Percentiles rank a stretch among this genome's conserved stretches.
Conservation (phyloP, 2,797 vertebrate genomes). For the Chelidonichthys spinosus region DNA sequence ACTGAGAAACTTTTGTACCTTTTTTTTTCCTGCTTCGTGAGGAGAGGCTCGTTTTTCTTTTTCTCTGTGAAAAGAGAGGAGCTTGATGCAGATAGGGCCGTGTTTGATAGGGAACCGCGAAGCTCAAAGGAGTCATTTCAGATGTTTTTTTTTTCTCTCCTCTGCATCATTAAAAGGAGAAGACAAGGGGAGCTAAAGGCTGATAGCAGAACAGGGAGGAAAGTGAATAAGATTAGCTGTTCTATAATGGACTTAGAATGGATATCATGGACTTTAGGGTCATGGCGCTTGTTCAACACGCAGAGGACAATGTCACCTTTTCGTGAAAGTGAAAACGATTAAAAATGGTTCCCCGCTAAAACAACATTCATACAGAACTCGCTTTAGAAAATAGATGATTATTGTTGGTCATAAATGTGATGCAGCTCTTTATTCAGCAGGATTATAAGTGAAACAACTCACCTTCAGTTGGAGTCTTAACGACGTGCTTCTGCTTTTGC, state of each 20-base stretch:
- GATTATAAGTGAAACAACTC: constrained; percentile 2
- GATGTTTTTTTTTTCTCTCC: constrained; percentile 25
- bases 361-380: neutral
- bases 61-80: constrained; percentile 37
- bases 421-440: neutral
- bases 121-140: constrained; percentile 35
- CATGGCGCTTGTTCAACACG: neutral
- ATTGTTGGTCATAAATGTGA: neutral
- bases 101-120: constrained; percentile 41
- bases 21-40: constrained; percentile 52
- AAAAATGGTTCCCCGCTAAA: neutral
- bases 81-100: constrained; percentile 49
- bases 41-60: constrained; percentile 37
- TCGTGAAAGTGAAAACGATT: constrained; percentile 23
- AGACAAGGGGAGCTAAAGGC: constrained; percentile 18
- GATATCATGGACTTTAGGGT: constrained; percentile 19
- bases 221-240: constrained; percentile 17
- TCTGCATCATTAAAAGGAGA: constrained; percentile 16
- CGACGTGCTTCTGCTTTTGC: constrained; percentile 8
- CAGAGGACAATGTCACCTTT: constrained; percentile 41
- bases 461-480: constrained; percentile 4
- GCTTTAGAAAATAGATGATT: too few relatives aligned
- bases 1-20: constrained; percentile 21
- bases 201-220: constrained; percentile 10
- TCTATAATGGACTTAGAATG: constrained; percentile 25